phyloP scores from a whole-genome alignment of 2,113 vertebrate species.

The Otolemur garnettii region DNA sequence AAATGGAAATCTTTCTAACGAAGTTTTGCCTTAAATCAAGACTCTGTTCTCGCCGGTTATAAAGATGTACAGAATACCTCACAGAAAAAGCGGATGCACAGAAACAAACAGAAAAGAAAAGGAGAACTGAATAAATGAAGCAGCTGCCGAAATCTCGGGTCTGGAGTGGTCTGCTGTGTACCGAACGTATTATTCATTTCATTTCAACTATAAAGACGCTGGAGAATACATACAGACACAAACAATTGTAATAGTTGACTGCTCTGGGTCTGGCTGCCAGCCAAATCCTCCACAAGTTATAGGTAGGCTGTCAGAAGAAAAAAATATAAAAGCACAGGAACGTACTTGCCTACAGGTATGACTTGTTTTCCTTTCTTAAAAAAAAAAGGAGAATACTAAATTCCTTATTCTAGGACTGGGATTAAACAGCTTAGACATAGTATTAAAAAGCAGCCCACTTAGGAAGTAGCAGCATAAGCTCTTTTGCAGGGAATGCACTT shows the following conservation, averaged over 20 bases:
- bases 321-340: constrained; percentile 34
- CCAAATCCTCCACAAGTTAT: constrained; percentile 53
- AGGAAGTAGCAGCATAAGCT: neutral
- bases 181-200: constrained; percentile 28
- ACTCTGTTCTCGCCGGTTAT: neutral
- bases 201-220: constrained; percentile 52
- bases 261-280: constrained; percentile 45
- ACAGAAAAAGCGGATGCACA: neutral
- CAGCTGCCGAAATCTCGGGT: neutral
- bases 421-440: neutral
- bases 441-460: neutral
- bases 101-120: neutral
- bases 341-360: neutral
- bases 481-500: neutral
- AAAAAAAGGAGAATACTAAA: neutral
- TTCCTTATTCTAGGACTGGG: neutral
- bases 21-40: constrained; percentile 54
- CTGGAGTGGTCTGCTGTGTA: neutral
- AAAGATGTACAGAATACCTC: neutral
- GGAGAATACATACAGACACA: constrained; percentile 53
- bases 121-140: neutral
- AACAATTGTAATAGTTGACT: constrained; percentile 11
- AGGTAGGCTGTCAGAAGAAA: constrained; percentile 54
- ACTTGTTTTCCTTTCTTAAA: neutral
- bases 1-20: constrained; percentile 3